Conservation (phyloP, 2,888 invertebrate species). For the Drepana falcataria region DNA sequence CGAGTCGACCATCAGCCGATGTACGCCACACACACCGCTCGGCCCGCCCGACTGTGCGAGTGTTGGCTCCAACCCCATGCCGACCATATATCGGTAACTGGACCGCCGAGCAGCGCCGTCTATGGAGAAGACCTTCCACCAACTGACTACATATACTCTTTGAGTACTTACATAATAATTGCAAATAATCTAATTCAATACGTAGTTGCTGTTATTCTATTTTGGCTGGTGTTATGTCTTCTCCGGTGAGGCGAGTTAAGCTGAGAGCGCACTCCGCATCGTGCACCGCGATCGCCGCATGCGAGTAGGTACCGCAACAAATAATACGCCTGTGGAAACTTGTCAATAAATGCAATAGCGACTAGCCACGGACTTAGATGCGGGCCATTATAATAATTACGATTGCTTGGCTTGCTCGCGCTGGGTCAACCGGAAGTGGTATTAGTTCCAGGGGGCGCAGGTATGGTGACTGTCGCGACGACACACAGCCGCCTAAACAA, state of each 20-base stretch:
- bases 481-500: slow-evolving; percentile 42
- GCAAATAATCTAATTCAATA: slow-evolving; percentile 2
- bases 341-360: not conserved
- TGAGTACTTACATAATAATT: not conserved
- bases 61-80: slow-evolving; percentile 91
- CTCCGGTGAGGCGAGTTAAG: slow-evolving; percentile 48
- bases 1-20: slow-evolving; percentile 83
- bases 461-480: slow-evolving; percentile 40
- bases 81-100: slow-evolving; percentile 92
- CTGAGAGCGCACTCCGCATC: slow-evolving; percentile 65
- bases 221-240: slow-evolving; percentile 40
- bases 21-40: slow-evolving; percentile 71
- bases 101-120: slow-evolving; percentile 33
- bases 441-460: slow-evolving; percentile 32
- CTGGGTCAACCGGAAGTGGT: slow-evolving; percentile 35
- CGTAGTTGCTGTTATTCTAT: slow-evolving; percentile 6
- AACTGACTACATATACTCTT: not conserved
- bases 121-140: slow-evolving; percentile 50
- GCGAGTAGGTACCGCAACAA: slow-evolving; percentile 60
- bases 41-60: slow-evolving; percentile 85
- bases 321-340: slow-evolving; percentile 28
- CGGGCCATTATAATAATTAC: slow-evolving; percentile 26
- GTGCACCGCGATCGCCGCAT: slow-evolving; percentile 72
- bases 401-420: slow-evolving; percentile 66
- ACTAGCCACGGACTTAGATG: slow-evolving; percentile 22